Base-by-base conservation (phyloP, 2,113 vertebrate species). In the Clupea harengus region DNA sequence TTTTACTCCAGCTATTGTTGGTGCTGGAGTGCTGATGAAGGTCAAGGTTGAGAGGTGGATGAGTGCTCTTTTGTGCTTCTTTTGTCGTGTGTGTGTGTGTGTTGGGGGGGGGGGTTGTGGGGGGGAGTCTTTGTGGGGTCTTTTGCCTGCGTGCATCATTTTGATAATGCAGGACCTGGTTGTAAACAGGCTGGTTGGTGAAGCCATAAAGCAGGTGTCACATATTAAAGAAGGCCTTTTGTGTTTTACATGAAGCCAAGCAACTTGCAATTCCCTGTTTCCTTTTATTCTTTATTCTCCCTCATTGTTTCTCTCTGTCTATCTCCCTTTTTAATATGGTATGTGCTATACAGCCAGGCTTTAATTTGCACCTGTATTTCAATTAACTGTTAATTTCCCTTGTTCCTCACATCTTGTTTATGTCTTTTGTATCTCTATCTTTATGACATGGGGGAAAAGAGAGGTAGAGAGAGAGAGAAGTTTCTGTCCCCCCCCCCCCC, bases 1-100 rank as follows among this genome's bases (percentile, higher is more conserved):
- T 11, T 11, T 49, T 54, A 18, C 39, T 83, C 67, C 82, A 83
- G 87, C 85, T 88, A 88, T 82, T 84, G 45, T 45, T 80, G 85
- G 50, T 32, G 28, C 82, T 88, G 17, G 25, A 72, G 84, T 83
- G 67, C 75, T 57, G 44, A 47, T 86, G 83, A 82, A 88, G 86
- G 85, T 89, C 83, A 89, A 75, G 49, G 85, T 45, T 25, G 17
- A 45, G 75, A 6, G 18, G 64, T 39, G 39, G 39, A 28, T 28
- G 64, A 72, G 11, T 72, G 1, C 64, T 72, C 25, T 28, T 32
- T 11, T 72, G 8, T 32, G 64, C 8, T 8, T 72, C 6, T 72
- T 28, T 28, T 28, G 0, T 32, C 2, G 28, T 13, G 4, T 75
- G 4, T 39, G 0, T 32, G 2, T 32, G 8, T 72, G 2, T 3